Evolutionary conservation across 2,113 vertebrate genomes (phyloP).

Genomic region (Chamaea fasciata): DNA sequence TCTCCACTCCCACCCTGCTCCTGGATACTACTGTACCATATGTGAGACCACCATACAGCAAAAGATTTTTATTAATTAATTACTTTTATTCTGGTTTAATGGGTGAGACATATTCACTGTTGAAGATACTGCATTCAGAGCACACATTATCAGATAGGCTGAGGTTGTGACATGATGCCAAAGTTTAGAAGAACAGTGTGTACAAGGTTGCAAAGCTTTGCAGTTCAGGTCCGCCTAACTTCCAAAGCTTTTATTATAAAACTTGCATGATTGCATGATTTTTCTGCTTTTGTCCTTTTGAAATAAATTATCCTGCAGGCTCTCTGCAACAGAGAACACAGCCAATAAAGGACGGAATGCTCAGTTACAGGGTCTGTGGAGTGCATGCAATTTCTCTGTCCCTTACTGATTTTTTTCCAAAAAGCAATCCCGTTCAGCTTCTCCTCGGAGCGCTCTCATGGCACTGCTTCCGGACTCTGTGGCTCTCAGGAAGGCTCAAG

Average conservation of each 20-base stretch:
- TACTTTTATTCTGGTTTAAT: not conserved
- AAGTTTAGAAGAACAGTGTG: not conserved
- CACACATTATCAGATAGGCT: not conserved
- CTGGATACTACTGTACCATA: not conserved
- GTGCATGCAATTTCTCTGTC: not conserved
- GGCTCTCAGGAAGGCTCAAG: not conserved
- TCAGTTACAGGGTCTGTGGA: not conserved
- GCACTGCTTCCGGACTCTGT: not conserved
- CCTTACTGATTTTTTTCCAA: not conserved
- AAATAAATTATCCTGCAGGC: not conserved
- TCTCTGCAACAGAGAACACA: not conserved
- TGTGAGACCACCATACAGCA: not conserved
- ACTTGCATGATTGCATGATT: not conserved
- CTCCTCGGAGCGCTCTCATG: not conserved
- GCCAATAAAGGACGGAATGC: not conserved
- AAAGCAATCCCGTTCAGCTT: not conserved
- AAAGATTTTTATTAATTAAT: not conserved
- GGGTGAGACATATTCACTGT: not conserved
- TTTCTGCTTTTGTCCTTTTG: not conserved
- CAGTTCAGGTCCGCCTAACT: not conserved
- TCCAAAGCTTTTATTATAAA: not conserved
- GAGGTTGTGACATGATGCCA: not conserved
- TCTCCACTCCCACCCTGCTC: not conserved
- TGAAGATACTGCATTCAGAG: not conserved
- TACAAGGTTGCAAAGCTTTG: not conserved